phyloP scores from a whole-genome alignment of 2,888 invertebrate genomes.

The Drosophila borborema region DNA sequence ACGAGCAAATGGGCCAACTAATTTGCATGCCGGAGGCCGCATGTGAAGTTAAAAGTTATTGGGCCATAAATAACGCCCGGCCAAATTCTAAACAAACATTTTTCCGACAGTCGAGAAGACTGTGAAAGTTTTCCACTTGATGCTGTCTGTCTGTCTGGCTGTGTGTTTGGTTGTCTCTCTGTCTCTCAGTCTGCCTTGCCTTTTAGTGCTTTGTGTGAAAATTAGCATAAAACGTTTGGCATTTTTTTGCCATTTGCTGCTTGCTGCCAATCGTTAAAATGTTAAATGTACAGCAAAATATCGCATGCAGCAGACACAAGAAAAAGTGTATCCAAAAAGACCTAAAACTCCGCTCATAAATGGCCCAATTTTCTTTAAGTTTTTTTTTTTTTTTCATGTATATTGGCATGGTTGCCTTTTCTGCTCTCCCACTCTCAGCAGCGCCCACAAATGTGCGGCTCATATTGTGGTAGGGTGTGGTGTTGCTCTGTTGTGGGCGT shows the following conservation, averaged over 20 bases:
- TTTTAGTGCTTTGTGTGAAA: constrained; percentile 49
- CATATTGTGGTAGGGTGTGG: neutral
- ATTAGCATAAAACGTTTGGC: constrained; percentile 72
- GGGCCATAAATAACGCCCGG: constrained; percentile 78
- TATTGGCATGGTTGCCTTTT: constrained; percentile 17
- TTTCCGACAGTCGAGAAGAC: constrained; percentile 49
- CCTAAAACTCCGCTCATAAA: constrained; percentile 60
- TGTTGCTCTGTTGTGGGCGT: constrained; percentile 13
- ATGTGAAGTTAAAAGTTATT: constrained; percentile 80
- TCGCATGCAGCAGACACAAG: constrained; percentile 39
- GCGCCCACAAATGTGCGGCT: constrained; percentile 42
- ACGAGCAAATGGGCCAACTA: constrained; percentile 55
- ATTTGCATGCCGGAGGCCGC: constrained; percentile 73
- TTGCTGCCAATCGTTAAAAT: constrained; percentile 69
- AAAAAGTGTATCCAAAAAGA: constrained; percentile 19
- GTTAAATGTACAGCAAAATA: constrained; percentile 61
- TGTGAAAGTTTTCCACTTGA: constrained; percentile 72
- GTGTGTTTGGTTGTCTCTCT: neutral
- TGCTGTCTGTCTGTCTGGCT: constrained; percentile 27
- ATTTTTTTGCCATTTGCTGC: constrained; percentile 68
- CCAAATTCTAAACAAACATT: constrained; percentile 79
- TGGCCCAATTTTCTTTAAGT: constrained; percentile 68
- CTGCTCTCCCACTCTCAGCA: neutral
- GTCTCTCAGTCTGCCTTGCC: constrained; percentile 12
- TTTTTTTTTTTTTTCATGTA: constrained; percentile 23